Percentiles rank a stretch among this genome's conserved stretches.
phyloP scores from a whole-genome alignment of 2,113 vertebrate species.

The Ardeotis arabs region DNA sequence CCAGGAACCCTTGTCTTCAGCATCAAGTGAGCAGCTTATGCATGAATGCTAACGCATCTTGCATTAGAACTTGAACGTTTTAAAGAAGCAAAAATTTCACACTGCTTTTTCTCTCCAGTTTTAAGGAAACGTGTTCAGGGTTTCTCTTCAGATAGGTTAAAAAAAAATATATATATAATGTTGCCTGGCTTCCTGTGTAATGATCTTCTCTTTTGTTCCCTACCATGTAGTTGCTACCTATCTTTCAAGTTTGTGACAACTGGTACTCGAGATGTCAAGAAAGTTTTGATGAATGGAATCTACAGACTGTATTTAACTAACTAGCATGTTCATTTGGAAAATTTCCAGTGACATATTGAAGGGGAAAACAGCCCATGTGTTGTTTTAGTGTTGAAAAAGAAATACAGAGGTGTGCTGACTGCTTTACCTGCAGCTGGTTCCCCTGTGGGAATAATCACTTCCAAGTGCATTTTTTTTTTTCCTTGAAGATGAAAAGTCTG shows the following conservation, averaged over 20 bases:
- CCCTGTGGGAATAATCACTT: constrained; percentile 1
- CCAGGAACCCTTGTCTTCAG: neutral
- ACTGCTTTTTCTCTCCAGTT: neutral
- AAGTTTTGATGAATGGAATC: constrained; percentile 67
- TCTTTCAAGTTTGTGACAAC: constrained; percentile 67
- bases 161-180: constrained; percentile 29
- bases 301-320: constrained; percentile 75
- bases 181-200: constrained; percentile 58
- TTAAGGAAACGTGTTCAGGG: neutral
- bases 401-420: constrained; percentile 55
- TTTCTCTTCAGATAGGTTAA: constrained; percentile 31
- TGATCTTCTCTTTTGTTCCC: constrained; percentile 73
- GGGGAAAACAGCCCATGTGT: constrained; percentile 29
- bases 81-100: neutral
- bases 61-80: rapidly evolving
- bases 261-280: constrained; percentile 59
- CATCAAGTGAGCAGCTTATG: neutral
- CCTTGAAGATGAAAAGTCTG: constrained; percentile 45
- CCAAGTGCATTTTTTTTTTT: neutral
- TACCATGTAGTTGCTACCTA: constrained; percentile 64
- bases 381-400: constrained; percentile 58
- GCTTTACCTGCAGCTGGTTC: constrained; percentile 55
- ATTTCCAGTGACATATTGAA: constrained; percentile 54
- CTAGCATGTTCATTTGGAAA: constrained; percentile 65
- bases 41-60: neutral